Conservation (phyloP, 2,888 invertebrate genomes). For the Eugnorisma glareosa region DNA sequence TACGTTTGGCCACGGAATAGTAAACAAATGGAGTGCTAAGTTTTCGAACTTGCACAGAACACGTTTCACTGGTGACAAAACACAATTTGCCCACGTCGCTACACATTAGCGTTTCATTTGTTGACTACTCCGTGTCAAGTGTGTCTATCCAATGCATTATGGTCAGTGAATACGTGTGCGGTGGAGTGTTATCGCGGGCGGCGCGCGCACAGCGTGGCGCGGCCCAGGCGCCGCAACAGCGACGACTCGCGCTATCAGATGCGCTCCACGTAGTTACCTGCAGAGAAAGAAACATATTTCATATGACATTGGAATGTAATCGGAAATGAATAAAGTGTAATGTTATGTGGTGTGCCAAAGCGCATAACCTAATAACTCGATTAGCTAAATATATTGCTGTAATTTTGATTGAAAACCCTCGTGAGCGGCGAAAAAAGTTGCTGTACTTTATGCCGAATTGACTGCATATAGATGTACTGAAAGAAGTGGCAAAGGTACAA, state of each 20-base stretch:
- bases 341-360: neutral
- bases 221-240: constrained; percentile 86
- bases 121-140: constrained; percentile 11
- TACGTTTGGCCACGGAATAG: constrained; percentile 41
- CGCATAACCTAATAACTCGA: neutral
- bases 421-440: no score
- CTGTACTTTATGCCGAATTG: neutral
- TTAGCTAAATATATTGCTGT: neutral
- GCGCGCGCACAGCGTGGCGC: constrained; percentile 83
- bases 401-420: neutral
- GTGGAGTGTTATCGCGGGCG: constrained; percentile 67
- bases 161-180: constrained; percentile 30
- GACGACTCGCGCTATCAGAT: constrained; percentile 88
- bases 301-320: neutral
- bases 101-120: constrained; percentile 38
- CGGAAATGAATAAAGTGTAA: neutral
- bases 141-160: constrained; percentile 35
- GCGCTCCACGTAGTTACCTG: constrained; percentile 94
- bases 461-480: neutral
- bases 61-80: constrained; percentile 11
- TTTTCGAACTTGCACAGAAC: constrained; percentile 25
- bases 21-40: constrained; percentile 38
- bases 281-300: neutral
- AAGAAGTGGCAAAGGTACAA: no score
- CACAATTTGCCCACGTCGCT: neutral